Base-by-base conservation (phyloP, 2,113 vertebrate species). In the Myanophis thanlyinensis region DNA sequence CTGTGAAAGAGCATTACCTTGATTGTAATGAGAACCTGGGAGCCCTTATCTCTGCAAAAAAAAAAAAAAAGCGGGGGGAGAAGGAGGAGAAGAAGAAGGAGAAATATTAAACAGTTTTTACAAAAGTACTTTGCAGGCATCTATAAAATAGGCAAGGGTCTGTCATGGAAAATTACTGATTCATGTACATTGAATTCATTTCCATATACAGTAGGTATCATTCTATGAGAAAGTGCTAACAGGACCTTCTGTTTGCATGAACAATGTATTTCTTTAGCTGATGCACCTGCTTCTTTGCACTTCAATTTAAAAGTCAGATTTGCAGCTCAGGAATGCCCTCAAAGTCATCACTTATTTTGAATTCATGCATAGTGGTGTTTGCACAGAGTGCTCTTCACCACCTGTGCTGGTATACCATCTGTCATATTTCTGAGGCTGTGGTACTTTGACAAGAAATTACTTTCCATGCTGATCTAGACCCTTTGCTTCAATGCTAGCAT, bases 1-100 rank as follows among this genome's bases (percentile, higher is more conserved):
- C 91, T 92, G 93, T 95, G 67, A 59, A 94, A 15, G 52, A 80
- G 56, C 56, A 91, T 90, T 51, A 85, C 92, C 49, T 91, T 87
- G 35, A 1, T 6, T 88, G 30, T 47, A 35, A 49, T 49, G 35
- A 35, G 90, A 91, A 87, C 90, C 9, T 0, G 20, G 87, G 54
- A 27, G 62, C 46, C 4, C 52, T 20, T 73, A 0, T 4, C 0
- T 1, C 3, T n/a, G 54, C 51, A 11, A 47, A 35, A 23, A 18
- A 59, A 27, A 12, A 62, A 59, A 10, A 22, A 8, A n/a, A n/a
- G n/a, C n/a, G n/a, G n/a, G n/a, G n/a, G 22, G 7, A 56, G 54
- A 56, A 25, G 54, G 18, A 12, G 22, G 4, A 62, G 56, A 62
- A 13, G 59, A 1, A 62, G 3, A 62, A 62, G 10, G 30, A 23